Conservation (phyloP, 2,113 vertebrate species). For the Nicator chloris region DNA sequence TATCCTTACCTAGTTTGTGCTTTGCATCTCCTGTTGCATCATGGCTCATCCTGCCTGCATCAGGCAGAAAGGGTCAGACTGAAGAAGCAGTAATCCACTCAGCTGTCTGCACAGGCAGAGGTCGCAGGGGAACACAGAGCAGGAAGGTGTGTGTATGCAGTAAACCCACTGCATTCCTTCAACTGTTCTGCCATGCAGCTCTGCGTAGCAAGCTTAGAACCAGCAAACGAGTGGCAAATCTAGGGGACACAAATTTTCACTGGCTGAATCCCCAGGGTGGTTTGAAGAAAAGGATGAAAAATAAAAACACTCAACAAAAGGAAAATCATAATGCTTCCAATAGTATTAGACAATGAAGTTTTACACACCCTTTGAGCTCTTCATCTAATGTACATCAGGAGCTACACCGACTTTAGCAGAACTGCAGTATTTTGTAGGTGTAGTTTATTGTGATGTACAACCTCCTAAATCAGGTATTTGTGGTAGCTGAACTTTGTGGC, state of each 20-base stretch:
- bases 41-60: accelerated
- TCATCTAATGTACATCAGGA: neutral
- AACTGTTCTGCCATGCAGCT: neutral
- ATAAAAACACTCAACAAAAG: neutral
- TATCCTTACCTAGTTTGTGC: neutral
- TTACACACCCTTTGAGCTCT: neutral
- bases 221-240: neutral
- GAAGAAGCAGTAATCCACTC: neutral
- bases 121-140: neutral
- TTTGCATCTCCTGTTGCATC: neutral
- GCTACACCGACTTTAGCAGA: neutral
- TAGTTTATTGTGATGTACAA: neutral
- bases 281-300: neutral
- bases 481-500: neutral
- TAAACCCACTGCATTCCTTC: accelerated
- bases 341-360: neutral
- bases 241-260: neutral
- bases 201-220: neutral
- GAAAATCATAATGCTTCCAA: neutral
- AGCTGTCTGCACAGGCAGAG: neutral
- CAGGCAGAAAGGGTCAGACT: neutral
- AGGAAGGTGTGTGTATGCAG: neutral
- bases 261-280: neutral
- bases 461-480: neutral
- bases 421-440: neutral